Percentiles rank a stretch among this genome's conserved stretches.
Evolutionary conservation across 2,113 vertebrate genomes (phyloP).

Genomic region (Nansenia antarctica): DNA sequence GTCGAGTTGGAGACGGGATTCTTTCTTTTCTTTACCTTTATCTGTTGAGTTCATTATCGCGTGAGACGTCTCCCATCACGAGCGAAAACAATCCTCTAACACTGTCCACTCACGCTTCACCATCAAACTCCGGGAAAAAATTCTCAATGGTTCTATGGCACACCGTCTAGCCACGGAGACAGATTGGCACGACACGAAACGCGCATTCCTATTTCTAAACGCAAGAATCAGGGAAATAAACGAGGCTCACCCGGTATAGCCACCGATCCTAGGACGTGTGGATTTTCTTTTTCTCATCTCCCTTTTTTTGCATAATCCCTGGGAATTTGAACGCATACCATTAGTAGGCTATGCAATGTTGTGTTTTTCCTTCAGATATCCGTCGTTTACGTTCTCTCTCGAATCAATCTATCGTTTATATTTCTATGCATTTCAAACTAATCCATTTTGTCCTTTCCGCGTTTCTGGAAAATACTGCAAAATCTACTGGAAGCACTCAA

Average conservation of each 20-base stretch:
- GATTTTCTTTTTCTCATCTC: slow-evolving; percentile 45
- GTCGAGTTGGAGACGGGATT: slow-evolving; percentile 29
- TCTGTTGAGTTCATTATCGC: slow-evolving; percentile 10
- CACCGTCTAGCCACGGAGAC: slow-evolving; percentile 41
- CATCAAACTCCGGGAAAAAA: slow-evolving; percentile 50
- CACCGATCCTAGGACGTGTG: slow-evolving; percentile 61
- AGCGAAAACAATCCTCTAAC: slow-evolving; percentile 28
- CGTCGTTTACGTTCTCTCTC: slow-evolving; percentile 15
- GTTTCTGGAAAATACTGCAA: slow-evolving; percentile 76
- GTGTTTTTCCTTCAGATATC: not conserved
- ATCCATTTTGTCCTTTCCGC: slow-evolving; percentile 70
- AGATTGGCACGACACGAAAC: slow-evolving; percentile 25
- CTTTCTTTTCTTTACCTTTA: slow-evolving; percentile 48
- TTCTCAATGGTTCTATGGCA: slow-evolving; percentile 59
- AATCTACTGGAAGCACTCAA: slow-evolving; percentile 82
- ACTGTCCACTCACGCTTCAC: slow-evolving; percentile 47
- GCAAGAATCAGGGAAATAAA: slow-evolving; percentile 41
- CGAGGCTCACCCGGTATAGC: slow-evolving; percentile 66
- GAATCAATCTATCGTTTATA: slow-evolving; percentile 50
- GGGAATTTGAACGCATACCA: slow-evolving; percentile 67
- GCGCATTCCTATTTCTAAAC: slow-evolving; percentile 28
- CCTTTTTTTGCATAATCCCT: slow-evolving; percentile 67
- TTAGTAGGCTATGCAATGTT: slow-evolving; percentile 64
- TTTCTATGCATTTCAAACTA: slow-evolving; percentile 38
- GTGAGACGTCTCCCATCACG: too few species aligned